phyloP scores from a whole-genome alignment of 2,888 invertebrate genomes.

The Scaptomyza polygonia region DNA sequence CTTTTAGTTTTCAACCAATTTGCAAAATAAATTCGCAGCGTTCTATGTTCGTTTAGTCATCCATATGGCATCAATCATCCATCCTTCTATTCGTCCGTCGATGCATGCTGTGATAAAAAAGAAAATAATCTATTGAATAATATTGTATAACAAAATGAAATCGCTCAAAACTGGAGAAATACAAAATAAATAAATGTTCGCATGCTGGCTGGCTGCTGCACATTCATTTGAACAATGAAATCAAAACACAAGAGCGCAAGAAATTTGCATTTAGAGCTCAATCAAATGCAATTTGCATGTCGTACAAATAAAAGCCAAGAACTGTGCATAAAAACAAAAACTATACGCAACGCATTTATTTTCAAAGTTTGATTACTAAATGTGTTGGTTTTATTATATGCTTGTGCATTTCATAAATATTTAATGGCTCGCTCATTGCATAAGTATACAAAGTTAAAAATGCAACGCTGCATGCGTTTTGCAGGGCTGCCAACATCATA shows the following conservation, averaged over 20 bases:
- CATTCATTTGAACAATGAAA: slow-evolving; percentile 70
- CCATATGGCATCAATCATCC: slow-evolving; percentile 41
- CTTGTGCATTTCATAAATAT: slow-evolving; percentile 67
- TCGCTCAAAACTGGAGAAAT: slow-evolving; percentile 1
- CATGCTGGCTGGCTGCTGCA: slow-evolving; percentile 29
- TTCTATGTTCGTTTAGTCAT: slow-evolving; percentile 53
- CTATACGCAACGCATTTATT: slow-evolving; percentile 33
- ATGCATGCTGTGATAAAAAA: slow-evolving; percentile 16
- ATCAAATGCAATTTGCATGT: slow-evolving; percentile 74
- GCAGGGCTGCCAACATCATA: slow-evolving; percentile 30
- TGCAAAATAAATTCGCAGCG: slow-evolving; percentile 31
- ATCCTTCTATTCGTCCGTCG: slow-evolving; percentile 4
- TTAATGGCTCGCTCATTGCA: slow-evolving; percentile 58
- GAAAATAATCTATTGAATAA: slow-evolving; percentile 30
- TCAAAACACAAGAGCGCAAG: slow-evolving; percentile 56
- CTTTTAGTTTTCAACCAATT: slow-evolving; percentile 41
- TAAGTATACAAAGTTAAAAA: slow-evolving; percentile 35
- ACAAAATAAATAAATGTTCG: slow-evolving; percentile 37
- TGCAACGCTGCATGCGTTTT: slow-evolving; percentile 29
- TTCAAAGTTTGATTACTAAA: slow-evolving; percentile 17
- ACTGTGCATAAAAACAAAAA: slow-evolving; percentile 14
- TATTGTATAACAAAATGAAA: slow-evolving; percentile 20
- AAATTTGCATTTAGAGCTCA: slow-evolving; percentile 78
- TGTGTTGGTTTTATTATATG: slow-evolving; percentile 1
- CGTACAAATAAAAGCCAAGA: slow-evolving; percentile 27